Conservation (phyloP, 2,113 vertebrate species). For the Plecotus auritus region DNA sequence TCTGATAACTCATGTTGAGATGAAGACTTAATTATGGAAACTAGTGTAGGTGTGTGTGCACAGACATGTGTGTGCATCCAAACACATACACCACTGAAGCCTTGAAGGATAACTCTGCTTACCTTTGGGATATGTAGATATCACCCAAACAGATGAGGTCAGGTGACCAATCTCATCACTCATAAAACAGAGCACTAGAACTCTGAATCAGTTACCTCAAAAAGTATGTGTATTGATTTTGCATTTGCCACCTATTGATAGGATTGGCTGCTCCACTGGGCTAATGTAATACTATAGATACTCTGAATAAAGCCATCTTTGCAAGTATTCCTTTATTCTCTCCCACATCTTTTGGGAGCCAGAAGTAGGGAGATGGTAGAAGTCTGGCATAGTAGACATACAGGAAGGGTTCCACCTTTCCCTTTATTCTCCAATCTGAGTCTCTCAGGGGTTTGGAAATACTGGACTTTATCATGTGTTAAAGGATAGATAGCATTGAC, state of each 20-base stretch:
- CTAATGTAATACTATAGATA: neutral
- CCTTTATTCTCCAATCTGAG: neutral
- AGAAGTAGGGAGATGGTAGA: neutral
- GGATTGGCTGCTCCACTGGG: neutral
- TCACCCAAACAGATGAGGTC: neutral
- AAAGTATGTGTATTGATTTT: neutral
- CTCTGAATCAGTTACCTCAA: neutral
- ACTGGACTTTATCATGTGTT: neutral
- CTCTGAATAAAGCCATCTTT: neutral
- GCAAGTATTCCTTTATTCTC: neutral
- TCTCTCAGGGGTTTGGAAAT: neutral
- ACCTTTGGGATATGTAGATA: neutral
- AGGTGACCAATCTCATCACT: neutral
- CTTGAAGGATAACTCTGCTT: neutral
- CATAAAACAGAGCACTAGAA: neutral
- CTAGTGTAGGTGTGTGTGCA: neutral
- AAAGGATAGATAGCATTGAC: neutral
- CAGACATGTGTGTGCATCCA: neutral
- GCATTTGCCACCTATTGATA: neutral
- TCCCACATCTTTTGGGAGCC: neutral
- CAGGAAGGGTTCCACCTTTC: neutral
- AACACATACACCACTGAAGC: neutral
- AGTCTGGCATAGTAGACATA: neutral
- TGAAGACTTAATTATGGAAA: neutral
- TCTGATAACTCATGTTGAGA: neutral